phyloP scores from a whole-genome alignment of 2,797 vertebrate species.

The Sebastes matsubarae region DNA sequence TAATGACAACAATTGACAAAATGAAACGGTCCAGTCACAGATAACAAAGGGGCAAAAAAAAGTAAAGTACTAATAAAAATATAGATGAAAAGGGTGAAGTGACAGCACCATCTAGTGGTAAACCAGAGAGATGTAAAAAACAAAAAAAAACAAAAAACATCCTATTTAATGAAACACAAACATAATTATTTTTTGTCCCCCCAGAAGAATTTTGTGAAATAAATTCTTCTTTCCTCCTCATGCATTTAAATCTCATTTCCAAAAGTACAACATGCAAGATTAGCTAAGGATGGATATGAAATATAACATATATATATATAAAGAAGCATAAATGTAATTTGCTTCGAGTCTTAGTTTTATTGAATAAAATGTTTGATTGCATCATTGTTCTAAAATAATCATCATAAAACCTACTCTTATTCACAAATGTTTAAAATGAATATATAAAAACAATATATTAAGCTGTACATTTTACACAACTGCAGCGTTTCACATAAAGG shows the following conservation, averaged over 20 bases:
- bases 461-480: background rate
- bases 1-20: background rate
- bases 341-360: background rate
- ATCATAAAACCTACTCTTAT: too few relatives aligned
- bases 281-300: too few relatives aligned
- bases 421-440: too few relatives aligned
- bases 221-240: too few relatives aligned
- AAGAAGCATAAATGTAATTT: background rate
- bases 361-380: background rate
- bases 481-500: background rate
- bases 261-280: too few relatives aligned
- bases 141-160: background rate
- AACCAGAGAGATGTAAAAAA: background rate
- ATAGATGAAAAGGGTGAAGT: background rate
- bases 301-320: too few relatives aligned
- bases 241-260: too few relatives aligned
- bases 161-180: background rate
- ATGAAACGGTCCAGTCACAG: rapidly evolving
- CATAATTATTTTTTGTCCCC: too few relatives aligned
- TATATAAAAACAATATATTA: background rate
- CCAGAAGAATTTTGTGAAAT: too few relatives aligned
- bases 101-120: slow-evolving; percentile 29
- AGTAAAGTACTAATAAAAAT: background rate
- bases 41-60: background rate
- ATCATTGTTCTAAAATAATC: background rate